These are phyloP conservation scores for Nomada ferruginata DNA, from an alignment of 2,888 invertebrate genomes.

Conservation along the genomic window DNA sequence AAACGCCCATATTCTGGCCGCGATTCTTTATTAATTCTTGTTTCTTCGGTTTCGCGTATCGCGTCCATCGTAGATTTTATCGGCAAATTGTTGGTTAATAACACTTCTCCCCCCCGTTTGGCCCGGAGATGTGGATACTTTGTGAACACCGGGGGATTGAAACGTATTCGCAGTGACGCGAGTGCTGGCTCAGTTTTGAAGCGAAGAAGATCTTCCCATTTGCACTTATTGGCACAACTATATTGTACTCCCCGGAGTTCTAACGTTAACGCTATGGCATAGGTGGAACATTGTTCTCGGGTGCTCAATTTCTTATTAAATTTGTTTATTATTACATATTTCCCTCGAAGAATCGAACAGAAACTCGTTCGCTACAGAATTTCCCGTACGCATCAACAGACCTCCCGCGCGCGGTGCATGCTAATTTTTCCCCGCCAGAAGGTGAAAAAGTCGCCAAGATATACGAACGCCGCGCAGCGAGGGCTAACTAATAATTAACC, in stretches of 20 bases:
- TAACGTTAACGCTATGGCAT: no score
- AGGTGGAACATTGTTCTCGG: no score
- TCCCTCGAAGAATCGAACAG: no score
- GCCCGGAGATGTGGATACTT: background rate
- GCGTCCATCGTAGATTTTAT: background rate
- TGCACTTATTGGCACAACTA: no score
- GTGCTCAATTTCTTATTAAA: no score
- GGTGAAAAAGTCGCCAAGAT: slow-evolving; percentile 36
- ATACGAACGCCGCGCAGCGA: slow-evolving; percentile 29
- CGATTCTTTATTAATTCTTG: slow-evolving; percentile 24
- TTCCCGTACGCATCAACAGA: slow-evolving; percentile 15
- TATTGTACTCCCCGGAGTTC: no score
- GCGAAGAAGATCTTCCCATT: no score
- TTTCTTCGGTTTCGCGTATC: background rate
- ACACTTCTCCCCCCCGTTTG: background rate
- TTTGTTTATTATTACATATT: no score
- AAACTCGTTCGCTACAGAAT: background rate
- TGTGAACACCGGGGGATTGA: background rate
- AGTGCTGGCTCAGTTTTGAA: no score
- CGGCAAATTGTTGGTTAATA: slow-evolving; percentile 8
- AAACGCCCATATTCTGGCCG: slow-evolving; percentile 13
- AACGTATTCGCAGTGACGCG: background rate
- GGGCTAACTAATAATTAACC: slow-evolving; percentile 53
- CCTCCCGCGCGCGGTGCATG: slow-evolving; percentile 22
- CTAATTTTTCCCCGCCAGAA: slow-evolving; percentile 28